Conservation (phyloP, 2,888 invertebrate genomes). For the Papilio gigon region DNA sequence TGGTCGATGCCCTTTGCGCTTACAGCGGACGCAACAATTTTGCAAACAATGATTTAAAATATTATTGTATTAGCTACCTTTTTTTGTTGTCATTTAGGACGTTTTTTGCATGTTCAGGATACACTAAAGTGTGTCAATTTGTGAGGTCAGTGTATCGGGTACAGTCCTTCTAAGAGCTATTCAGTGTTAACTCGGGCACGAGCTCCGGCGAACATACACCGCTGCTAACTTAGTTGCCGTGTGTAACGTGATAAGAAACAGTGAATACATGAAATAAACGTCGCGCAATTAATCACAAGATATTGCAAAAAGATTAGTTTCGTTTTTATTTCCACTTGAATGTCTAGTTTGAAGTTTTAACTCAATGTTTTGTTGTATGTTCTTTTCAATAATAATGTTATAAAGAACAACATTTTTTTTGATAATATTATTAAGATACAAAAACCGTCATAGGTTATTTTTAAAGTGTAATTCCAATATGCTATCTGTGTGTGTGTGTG, state of each 20-base stretch:
- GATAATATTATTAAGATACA: too few species aligned
- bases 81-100: not conserved
- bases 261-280: conserved; percentile 5
- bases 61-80: conserved; percentile 16
- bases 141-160: conserved; percentile 16
- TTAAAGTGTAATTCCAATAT: too few species aligned
- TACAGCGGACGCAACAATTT: conserved; percentile 18
- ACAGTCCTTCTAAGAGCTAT: conserved; percentile 44
- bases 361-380: not conserved
- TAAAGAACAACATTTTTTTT: too few species aligned
- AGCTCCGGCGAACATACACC: conserved; percentile 28
- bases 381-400: too few species aligned
- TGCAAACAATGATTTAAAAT: conserved; percentile 3
- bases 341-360: not conserved
- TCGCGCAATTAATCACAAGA: conserved; percentile 1
- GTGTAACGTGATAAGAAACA: conserved; percentile 35
- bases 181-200: conserved; percentile 44
- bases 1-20: conserved; percentile 33
- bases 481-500: too few species aligned
- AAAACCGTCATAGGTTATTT: too few species aligned
- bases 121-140: not conserved
- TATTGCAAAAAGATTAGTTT: not conserved
- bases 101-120: not conserved
- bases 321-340: not conserved
- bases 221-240: conserved; percentile 39